Conservation (phyloP, 2,888 invertebrate species). For the Papilio gigon region DNA sequence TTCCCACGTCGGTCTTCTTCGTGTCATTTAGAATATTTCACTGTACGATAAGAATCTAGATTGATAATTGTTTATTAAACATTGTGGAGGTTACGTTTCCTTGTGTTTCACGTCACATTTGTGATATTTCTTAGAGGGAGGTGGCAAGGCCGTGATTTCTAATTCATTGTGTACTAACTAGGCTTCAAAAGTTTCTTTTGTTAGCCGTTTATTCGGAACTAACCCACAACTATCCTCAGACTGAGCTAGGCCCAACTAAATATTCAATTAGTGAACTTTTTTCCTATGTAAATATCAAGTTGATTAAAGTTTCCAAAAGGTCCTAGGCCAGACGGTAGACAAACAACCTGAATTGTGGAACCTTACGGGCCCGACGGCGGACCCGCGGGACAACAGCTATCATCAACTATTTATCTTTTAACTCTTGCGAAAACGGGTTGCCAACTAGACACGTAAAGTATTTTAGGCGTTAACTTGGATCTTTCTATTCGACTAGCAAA, state of each 20-base stretch:
- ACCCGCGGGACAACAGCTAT: slow-evolving; percentile 27
- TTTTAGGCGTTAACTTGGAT: neutral
- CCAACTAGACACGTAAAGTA: neutral
- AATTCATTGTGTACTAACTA: neutral
- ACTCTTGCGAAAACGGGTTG: neutral
- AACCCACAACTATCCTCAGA: neutral
- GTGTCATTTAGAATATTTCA: neutral
- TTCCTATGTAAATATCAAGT: slow-evolving; percentile 39
- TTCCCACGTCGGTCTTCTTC: neutral
- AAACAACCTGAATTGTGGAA: slow-evolving; percentile 46
- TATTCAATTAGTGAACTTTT: slow-evolving; percentile 38
- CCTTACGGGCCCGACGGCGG: slow-evolving; percentile 7
- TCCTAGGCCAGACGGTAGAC: slow-evolving; percentile 43
- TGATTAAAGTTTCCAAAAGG: slow-evolving; percentile 38
- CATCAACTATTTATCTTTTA: neutral
- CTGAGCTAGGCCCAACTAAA: slow-evolving; percentile 32
- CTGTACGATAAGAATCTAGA: neutral
- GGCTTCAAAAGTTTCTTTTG: neutral
- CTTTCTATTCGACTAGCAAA: neutral
- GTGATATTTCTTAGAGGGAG: neutral
- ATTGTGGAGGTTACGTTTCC: neutral
- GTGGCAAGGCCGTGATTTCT: neutral
- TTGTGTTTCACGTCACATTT: no score
- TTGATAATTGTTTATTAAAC: neutral
- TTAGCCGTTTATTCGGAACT: neutral